These are phyloP conservation scores for Maccullochella peelii DNA, from an alignment of 2,113 vertebrate genomes.

Conservation along the genomic window DNA sequence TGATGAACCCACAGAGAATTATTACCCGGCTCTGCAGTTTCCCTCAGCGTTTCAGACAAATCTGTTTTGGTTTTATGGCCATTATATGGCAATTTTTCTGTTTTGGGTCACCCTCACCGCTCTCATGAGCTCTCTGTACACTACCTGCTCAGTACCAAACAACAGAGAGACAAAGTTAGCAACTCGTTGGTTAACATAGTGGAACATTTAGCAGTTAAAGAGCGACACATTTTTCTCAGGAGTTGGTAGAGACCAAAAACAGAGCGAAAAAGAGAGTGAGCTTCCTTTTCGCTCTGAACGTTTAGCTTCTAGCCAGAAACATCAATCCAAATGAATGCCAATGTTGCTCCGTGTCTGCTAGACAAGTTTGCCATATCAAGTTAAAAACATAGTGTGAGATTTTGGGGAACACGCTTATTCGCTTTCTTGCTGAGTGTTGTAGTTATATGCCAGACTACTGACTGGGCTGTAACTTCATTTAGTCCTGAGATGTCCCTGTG, in stretches of 20 bases:
- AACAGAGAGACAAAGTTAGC: neutral
- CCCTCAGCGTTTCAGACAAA: neutral
- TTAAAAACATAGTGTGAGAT: too few relatives aligned
- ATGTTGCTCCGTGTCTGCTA: neutral
- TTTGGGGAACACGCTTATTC: too few relatives aligned
- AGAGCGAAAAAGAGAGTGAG: too few relatives aligned
- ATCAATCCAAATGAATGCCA: neutral
- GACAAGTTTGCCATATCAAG: too few relatives aligned
- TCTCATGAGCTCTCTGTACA: neutral
- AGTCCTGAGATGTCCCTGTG: too few relatives aligned
- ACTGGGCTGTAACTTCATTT: too few relatives aligned
- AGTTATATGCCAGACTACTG: too few relatives aligned
- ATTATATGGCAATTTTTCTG: neutral
- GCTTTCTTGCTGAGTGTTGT: neutral
- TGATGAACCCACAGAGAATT: neutral
- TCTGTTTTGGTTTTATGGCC: neutral
- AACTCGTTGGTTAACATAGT: too few relatives aligned
- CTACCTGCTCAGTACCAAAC: neutral
- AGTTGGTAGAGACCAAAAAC: neutral
- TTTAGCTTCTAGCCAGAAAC: neutral
- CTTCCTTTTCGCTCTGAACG: too few relatives aligned
- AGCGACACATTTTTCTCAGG: neutral
- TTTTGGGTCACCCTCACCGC: neutral
- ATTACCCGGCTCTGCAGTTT: neutral
- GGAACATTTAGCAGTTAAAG: neutral